Evolutionary conservation across 2,797 vertebrate species (phyloP), one percentile per base, ranked within the genome.

Genomic region (Eulemur albifrons): DNA sequence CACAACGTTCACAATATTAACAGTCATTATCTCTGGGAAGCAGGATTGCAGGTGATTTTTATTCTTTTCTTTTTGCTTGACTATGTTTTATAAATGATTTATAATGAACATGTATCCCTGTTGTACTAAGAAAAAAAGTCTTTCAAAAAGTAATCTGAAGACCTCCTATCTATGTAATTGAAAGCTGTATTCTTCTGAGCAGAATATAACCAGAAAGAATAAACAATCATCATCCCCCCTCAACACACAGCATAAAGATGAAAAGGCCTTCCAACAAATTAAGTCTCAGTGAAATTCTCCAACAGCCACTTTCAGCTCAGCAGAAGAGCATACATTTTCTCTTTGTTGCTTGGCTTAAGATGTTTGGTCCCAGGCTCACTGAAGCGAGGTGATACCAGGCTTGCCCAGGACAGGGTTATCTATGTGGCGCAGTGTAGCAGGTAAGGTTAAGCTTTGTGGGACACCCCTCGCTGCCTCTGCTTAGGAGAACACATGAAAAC

Each of bases 241-340:
- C 52, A 84, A 80, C 76, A 92, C 69, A 72, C 72, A 88, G 38
- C 75, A 93, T 75, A 94, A 82, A 96, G 40, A 96, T 95, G 83
- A 96, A 97, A 97, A 87, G 35, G 30, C 5, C 35, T 97, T 92
- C 48, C 76, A 95, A 79, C 54, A 96, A 94, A 97, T 97, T 94
- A 96, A 97, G 38, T 72, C 70, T 95, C 88, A 54, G 35, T 90
- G 70, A 92, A 94, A 97, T 89, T 96, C 80, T 96, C 86, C 63
- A 96, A 25, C 25, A 92, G 45, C 50, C 84, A 79, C 88, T 88
- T 84, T 83, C 3, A 4, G 50, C 59, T 95, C 90, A 93, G 61
- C 40, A 94, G 72, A 97, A 94, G 82, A 85, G 35, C 45, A 54
- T 32, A 88, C 13, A 70, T 86, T 96, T 96, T 96, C 18, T 90